phyloP scores from a whole-genome alignment of 2,113 vertebrate genomes.

The Pyxicephalus adspersus region DNA sequence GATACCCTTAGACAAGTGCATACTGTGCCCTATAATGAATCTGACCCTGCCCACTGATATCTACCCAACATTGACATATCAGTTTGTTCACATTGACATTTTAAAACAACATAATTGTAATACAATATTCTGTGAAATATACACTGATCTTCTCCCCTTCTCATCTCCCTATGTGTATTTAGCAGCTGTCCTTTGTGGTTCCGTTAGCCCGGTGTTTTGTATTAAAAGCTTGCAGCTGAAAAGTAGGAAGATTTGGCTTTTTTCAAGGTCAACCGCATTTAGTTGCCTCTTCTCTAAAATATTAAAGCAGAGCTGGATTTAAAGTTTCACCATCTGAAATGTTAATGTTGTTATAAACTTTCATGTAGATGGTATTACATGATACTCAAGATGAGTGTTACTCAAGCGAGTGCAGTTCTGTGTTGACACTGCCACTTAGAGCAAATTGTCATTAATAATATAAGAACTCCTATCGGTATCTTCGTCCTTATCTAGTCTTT shows the following conservation, averaged over 20 bases:
- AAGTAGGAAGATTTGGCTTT: constrained; percentile 34
- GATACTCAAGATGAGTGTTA: constrained; percentile 47
- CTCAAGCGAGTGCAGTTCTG: constrained; percentile 21
- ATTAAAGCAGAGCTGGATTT: constrained; percentile 66
- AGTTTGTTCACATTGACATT: no score
- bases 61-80: no score
- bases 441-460: not conserved
- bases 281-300: constrained; percentile 63
- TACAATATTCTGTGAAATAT: not conserved
- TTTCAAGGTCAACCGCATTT: constrained; percentile 60
- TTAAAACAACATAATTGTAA: not conserved
- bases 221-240: not conserved
- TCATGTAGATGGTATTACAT: constrained; percentile 51
- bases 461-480: not conserved
- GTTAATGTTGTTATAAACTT: constrained; percentile 63
- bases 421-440: constrained; percentile 44
- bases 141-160: not conserved
- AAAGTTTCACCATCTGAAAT: constrained; percentile 65
- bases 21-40: not conserved
- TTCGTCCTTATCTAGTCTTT: not conserved
- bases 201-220: not conserved
- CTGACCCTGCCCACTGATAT: not conserved
- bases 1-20: not conserved
- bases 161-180: not conserved
- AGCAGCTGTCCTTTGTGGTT: not conserved